Evolutionary conservation across 2,888 invertebrate genomes (phyloP).

Genomic region (Catocala sponsa): DNA sequence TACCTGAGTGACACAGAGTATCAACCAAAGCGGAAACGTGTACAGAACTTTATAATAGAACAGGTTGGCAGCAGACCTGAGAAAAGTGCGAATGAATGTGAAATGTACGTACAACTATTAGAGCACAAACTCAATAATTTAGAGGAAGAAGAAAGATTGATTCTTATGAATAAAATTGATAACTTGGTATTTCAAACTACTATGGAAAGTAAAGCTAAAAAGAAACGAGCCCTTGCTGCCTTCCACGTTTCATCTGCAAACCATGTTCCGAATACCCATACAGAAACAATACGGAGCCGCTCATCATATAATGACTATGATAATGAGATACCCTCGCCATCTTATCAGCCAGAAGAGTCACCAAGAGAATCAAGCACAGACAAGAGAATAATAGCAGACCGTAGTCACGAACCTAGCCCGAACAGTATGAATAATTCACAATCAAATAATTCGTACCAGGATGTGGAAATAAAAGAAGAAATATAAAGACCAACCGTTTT

Average conservation of each 20-base stretch:
- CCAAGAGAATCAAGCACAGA: too few relatives aligned
- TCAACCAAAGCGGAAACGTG: background rate
- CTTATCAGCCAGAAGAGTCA: too few relatives aligned
- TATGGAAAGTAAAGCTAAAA: background rate
- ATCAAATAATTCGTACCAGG: background rate
- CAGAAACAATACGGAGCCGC: background rate
- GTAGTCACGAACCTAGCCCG: too few relatives aligned
- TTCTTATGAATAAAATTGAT: slow-evolving; percentile 12
- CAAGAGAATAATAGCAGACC: too few relatives aligned
- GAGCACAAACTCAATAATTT: slow-evolving; percentile 7
- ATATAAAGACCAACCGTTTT: background rate
- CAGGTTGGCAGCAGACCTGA: background rate
- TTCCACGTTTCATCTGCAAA: background rate
- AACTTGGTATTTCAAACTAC: slow-evolving; percentile 8
- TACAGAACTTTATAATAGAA: background rate
- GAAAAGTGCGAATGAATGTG: slow-evolving; percentile 3
- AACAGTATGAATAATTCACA: too few relatives aligned
- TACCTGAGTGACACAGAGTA: slow-evolving; percentile 1
- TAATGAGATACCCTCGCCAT: too few relatives aligned
- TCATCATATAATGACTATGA: background rate
- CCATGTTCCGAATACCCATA: background rate
- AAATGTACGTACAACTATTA: slow-evolving; percentile 1
- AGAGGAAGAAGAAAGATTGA: slow-evolving; percentile 5
- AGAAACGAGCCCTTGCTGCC: background rate
- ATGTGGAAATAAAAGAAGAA: background rate